Evolutionary conservation across 2,888 invertebrate species (phyloP).

Genomic region (Siphlonurus alternatus): DNA sequence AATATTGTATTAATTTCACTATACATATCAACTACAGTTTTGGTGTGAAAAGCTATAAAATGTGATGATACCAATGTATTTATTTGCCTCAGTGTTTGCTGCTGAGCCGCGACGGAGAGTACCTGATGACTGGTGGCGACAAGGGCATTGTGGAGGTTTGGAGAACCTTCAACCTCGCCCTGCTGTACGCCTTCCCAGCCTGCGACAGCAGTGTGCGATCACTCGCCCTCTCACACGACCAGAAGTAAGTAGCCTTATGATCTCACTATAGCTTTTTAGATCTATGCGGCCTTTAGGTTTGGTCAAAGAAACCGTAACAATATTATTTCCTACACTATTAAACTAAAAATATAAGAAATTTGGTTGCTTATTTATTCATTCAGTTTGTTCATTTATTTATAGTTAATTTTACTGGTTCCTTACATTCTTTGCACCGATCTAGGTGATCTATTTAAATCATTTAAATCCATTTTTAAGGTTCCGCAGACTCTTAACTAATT

Average conservation of each 20-base stretch:
- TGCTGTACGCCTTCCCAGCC: conserved; percentile 94
- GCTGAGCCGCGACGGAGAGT: conserved; percentile 95
- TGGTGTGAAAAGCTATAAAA: background rate
- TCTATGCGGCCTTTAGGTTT: background rate
- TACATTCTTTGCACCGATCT: too few relatives aligned
- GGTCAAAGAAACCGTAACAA: background rate
- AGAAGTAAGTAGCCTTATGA: conserved; percentile 57
- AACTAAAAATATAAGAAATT: too few relatives aligned
- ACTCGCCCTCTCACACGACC: conserved; percentile 92
- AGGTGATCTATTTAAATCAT: too few relatives aligned
- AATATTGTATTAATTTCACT: too few relatives aligned
- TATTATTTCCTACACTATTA: background rate
- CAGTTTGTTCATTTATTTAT: background rate
- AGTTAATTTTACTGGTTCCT: background rate
- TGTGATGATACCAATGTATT: background rate
- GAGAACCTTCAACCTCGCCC: conserved; percentile 92
- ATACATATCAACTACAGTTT: too few relatives aligned
- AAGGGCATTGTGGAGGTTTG: conserved; percentile 96
- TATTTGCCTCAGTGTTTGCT: conserved; percentile 54
- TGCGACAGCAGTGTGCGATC: conserved; percentile 91
- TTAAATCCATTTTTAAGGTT: too few relatives aligned
- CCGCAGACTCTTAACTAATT: too few relatives aligned
- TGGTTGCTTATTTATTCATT: too few relatives aligned
- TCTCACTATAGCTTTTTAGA: background rate
- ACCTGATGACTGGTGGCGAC: conserved; percentile 93